Percentiles rank a stretch among this genome's conserved stretches.
Evolutionary conservation across 1,140 invertebrate species (phyloP).

Genomic region (Drosophila ficusphila): DNA sequence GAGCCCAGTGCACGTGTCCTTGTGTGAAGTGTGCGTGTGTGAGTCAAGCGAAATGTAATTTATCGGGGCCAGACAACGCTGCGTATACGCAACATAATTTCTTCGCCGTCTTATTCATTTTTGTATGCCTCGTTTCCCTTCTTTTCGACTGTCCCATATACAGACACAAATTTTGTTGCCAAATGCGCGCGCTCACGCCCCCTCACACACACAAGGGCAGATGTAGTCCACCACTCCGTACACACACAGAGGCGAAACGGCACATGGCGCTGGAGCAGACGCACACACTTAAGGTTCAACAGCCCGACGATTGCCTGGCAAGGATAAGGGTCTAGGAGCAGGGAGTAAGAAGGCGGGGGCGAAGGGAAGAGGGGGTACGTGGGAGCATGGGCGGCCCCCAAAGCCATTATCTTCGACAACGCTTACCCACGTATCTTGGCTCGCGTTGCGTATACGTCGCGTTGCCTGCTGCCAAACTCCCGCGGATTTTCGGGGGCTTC

Average conservation of each 20-base stretch:
- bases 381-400: slow-evolving; percentile 25
- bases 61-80: slow-evolving; percentile 61
- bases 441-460: slow-evolving; percentile 68
- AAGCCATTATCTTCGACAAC: slow-evolving; percentile 80
- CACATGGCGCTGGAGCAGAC: slow-evolving; percentile 40
- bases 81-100: slow-evolving; percentile 61
- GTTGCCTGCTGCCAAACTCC: slow-evolving; percentile 18
- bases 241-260: slow-evolving; percentile 26
- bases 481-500: slow-evolving; percentile 34
- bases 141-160: slow-evolving; percentile 59
- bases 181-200: slow-evolving; percentile 76
- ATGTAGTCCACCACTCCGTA: not conserved
- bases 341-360: not conserved
- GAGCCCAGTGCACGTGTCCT: slow-evolving; percentile 24
- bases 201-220: slow-evolving; percentile 10
- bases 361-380: slow-evolving; percentile 3
- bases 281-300: slow-evolving; percentile 77
- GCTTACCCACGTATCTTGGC: slow-evolving; percentile 56
- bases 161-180: slow-evolving; percentile 70
- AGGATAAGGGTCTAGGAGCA: slow-evolving; percentile 8
- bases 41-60: slow-evolving; percentile 28
- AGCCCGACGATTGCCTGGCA: slow-evolving; percentile 73
- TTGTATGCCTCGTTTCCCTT: slow-evolving; percentile 5
- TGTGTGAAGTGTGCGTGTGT: slow-evolving; percentile 10
- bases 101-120: slow-evolving; percentile 39